phyloP scores from a whole-genome alignment of 2,888 invertebrate genomes.

The Drosophila dives region DNA sequence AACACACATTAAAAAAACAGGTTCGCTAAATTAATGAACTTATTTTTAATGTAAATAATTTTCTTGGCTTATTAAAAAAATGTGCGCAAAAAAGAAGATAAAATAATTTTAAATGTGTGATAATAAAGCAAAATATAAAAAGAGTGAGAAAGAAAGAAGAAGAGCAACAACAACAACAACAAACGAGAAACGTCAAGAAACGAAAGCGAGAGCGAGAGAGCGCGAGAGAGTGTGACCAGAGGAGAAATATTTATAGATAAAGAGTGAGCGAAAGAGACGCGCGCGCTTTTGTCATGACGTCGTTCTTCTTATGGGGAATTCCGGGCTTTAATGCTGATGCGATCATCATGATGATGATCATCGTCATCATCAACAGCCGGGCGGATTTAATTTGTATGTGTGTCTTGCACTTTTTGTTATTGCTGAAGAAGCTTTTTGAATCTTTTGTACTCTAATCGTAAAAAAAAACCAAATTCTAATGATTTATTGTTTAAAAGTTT shows the following conservation, averaged over 20 bases:
- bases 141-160: constrained; percentile 19
- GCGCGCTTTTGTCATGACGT: constrained; percentile 69
- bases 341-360: constrained; percentile 62
- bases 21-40: constrained; percentile 48
- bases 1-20: constrained; percentile 54
- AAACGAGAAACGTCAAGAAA: constrained; percentile 52
- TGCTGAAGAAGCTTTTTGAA: constrained; percentile 39
- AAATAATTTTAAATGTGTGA: constrained; percentile 47
- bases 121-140: constrained; percentile 44
- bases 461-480: constrained; percentile 28
- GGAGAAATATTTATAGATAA: constrained; percentile 11
- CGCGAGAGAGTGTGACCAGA: constrained; percentile 11
- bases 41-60: constrained; percentile 42
- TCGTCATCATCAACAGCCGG: constrained; percentile 60
- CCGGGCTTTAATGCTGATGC: constrained; percentile 77
- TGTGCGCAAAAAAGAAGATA: constrained; percentile 38
- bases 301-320: constrained; percentile 70
- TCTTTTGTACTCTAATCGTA: constrained; percentile 49
- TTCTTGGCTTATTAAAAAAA: constrained; percentile 37
- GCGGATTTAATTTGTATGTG: constrained; percentile 65
- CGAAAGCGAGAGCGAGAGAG: constrained; percentile 52
- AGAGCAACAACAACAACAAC: constrained; percentile 45
- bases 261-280: constrained; percentile 10
- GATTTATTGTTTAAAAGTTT: constrained; percentile 23
- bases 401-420: constrained; percentile 19